Base-by-base conservation (phyloP, 2,888 invertebrate species). In the Brachyptera risi region DNA sequence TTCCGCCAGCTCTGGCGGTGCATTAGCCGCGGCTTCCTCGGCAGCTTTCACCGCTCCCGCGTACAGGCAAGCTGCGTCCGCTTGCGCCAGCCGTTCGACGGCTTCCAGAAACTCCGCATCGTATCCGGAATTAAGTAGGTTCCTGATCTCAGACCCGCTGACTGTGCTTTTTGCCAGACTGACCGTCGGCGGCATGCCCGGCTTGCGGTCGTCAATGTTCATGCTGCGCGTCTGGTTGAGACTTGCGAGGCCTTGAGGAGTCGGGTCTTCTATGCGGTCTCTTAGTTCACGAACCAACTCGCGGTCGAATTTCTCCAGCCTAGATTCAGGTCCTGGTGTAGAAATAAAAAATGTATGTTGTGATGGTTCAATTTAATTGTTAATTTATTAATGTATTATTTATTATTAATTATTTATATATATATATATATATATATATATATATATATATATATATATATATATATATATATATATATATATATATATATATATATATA, bases 41-140 rank as follows among this genome's bases (percentile, higher is more conserved):
- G 77, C 78, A 0, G 77, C 78, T 60, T 72, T 70, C 2, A 78
- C 73, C 31, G 76, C 76, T 19, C 75, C 76, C n/a, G 74, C 75
- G 65, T 77, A 77, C 38, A 72, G 70, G 38, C 72, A 72, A 67
- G 74, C 74, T 1, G 75, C 75, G 66, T 78, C 76, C 9, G 78
- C 78, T 67, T 73, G 75, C 0, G 76, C 74, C n/a, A 76, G 68
- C 54, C 73, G 74, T 31, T 76, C 74, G 2, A 75, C 74, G 0
- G 77, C 78, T 19, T 75, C 75, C 2, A 71, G 68, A 17, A 77
- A 67, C 47, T 77, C 76, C n/a, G 74, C 73, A 51, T 74, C 72
- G 3, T 69, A 70, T 13, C 17, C 27, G 17, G 11, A 26, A 31
- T 27, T 17, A 5, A 54, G 21, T 19, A 54, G 15, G n/a, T 37